Conservation (phyloP, 2,113 vertebrate species). For the Trichomycterus rosablanca region DNA sequence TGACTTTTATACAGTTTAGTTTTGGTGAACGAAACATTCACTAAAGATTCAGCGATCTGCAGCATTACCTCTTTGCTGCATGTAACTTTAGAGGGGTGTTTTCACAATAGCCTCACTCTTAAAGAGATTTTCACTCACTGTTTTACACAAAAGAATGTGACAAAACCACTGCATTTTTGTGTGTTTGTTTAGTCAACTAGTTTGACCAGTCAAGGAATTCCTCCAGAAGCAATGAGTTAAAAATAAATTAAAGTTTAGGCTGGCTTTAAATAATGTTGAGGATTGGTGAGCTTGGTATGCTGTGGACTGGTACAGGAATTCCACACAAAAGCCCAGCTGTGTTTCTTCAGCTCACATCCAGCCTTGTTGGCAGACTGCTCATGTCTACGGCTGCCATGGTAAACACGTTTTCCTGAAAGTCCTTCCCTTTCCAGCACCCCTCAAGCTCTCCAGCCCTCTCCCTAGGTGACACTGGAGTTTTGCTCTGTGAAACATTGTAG, state of each 20-base stretch:
- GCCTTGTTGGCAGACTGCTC: constrained; percentile 28
- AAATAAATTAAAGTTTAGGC: background rate
- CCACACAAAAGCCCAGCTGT: constrained; percentile 6
- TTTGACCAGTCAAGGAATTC: too few species aligned
- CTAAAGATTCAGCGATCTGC: too few species aligned
- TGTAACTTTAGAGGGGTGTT: too few species aligned
- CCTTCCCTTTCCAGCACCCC: constrained; percentile 18
- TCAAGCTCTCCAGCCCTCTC: background rate
- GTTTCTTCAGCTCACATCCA: constrained; percentile 21
- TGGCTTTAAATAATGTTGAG: background rate
- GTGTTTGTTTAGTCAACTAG: too few species aligned
- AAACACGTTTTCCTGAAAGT: constrained; percentile 46
- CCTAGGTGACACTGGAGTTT: constrained; percentile 34
- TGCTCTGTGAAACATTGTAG: constrained; percentile 29
- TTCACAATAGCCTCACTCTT: too few species aligned
- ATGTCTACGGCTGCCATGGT: constrained; percentile 41
- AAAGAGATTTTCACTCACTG: too few species aligned
- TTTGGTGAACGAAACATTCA: too few species aligned
- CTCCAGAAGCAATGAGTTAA: too few species aligned
- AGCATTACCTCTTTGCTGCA: too few species aligned
- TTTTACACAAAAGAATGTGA: too few species aligned
- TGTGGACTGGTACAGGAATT: background rate
- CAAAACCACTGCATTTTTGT: too few species aligned
- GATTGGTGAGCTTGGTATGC: background rate
- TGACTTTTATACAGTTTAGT: too few species aligned